Base-by-base conservation (phyloP, 2,888 invertebrate genomes). In the Leptinotarsa tumamoca region DNA sequence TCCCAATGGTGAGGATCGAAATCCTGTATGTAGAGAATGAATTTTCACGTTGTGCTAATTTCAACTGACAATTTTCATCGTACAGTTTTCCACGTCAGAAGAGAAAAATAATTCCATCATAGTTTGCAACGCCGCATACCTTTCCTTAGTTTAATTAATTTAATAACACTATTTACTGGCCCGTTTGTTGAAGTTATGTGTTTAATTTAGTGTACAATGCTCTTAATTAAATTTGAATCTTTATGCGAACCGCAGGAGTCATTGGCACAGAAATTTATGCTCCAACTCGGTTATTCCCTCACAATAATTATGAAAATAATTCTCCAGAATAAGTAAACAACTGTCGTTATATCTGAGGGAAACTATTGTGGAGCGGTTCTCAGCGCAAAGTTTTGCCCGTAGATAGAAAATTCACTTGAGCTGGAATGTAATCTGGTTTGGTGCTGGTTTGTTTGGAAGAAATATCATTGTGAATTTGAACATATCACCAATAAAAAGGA, bases 241-340 rank as follows among this genome's bases (percentile, higher is more conserved):
- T 71, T 74, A 66, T 70, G 51, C 50, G 43, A 71, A 67, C 74
- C 74, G 43, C 74, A 74, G 56, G 67, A 61, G 63, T 43, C 74
- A 71, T 43, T 56, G 52, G 68, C 51, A 67, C 52, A 71, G 58
- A 71, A 74, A 74, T 74, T 66, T 49, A 68, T n/a, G 56, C 66
- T 74, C 50, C 21, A 71, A 71, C 61, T 71, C 50, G 43, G 61
- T 43, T 61, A 61, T 67, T 68, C 50, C 56, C 56, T 61, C 61
- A 73, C 73, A 74, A 71, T 71, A 67, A 74, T 74, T 68, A 68
- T 71, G 72, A 63, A 68, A 75, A 75, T 71, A 75, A 68, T 71
- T 72, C 75, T 23, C n/a, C 15, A 56, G 61, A 75, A 75, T 72
- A 52, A 61, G 71, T 49, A 71, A 68, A 68, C 68, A 71, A 75